Evolutionary conservation across 2,797 vertebrate genomes (phyloP).

Genomic region (Lagocephalus sceleratus): DNA sequence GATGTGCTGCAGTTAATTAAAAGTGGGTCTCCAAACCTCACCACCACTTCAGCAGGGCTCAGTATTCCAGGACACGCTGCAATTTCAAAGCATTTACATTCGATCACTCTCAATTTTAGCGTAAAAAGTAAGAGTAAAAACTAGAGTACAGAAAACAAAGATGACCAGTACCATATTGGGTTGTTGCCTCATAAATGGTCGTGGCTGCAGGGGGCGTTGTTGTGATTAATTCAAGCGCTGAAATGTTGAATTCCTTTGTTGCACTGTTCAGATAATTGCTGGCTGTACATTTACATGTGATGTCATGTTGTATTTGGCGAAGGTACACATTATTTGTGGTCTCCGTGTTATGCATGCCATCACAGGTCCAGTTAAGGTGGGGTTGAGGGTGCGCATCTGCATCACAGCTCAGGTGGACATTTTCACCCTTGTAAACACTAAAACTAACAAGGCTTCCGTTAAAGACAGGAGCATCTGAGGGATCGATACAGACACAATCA

Average conservation of each 20-base stretch:
- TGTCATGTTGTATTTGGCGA: background rate
- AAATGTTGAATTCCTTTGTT: constrained; percentile 8
- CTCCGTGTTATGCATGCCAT: background rate
- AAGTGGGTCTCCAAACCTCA: constrained; percentile 44
- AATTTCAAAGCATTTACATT: constrained; percentile 6
- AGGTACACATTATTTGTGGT: constrained; percentile 3
- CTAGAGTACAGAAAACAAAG: background rate
- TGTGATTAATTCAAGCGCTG: background rate
- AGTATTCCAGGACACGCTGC: constrained; percentile 28
- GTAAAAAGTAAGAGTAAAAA: no score
- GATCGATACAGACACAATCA: background rate
- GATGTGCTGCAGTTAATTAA: constrained; percentile 44
- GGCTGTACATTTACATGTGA: constrained; percentile 32
- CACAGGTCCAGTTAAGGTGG: constrained; percentile 17
- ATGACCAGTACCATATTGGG: background rate
- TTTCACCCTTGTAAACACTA: background rate
- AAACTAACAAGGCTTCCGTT: rapidly evolving
- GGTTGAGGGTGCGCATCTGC: no score
- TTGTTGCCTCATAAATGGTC: background rate
- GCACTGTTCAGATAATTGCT: constrained; percentile 7
- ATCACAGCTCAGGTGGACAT: constrained; percentile 48
- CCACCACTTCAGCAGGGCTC: constrained; percentile 41
- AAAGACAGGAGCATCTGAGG: constrained; percentile 55
- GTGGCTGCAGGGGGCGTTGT: background rate
- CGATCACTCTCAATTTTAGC: background rate